A percentile compares a stretch with the other conserved stretches of the same genome.
Evolutionary conservation across 2,888 invertebrate species (phyloP).

Genomic region (Agonum fuliginosum): DNA sequence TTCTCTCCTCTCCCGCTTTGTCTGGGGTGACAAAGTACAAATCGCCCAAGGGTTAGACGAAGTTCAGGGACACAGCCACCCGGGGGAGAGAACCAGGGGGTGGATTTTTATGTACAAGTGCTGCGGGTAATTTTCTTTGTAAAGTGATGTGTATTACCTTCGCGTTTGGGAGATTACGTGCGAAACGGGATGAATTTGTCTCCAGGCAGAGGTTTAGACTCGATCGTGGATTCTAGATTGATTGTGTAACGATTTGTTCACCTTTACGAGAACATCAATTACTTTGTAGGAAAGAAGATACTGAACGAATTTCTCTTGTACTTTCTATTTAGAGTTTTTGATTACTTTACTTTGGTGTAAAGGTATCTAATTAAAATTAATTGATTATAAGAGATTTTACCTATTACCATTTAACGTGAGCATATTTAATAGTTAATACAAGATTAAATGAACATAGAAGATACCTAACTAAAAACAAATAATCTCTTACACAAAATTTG

Average conservation of each 20-base stretch:
- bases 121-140: constrained; percentile 20
- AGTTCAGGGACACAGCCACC: not conserved
- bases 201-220: not conserved
- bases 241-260: not conserved
- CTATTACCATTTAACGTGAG: too few species aligned
- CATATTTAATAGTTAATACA: too few species aligned
- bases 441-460: too few species aligned
- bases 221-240: not conserved
- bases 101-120: constrained; percentile 18
- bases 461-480: too few species aligned
- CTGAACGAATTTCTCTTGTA: not conserved
- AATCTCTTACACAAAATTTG: too few species aligned
- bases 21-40: constrained; percentile 26
- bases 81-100: not conserved
- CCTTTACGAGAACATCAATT: not conserved
- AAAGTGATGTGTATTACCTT: constrained; percentile 23
- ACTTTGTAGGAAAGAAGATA: too few species aligned
- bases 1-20: not conserved
- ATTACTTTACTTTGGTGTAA: too few species aligned
- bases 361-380: too few species aligned
- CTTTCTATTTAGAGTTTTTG: not conserved
- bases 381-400: too few species aligned
- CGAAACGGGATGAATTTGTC: not conserved
- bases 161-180: constrained; percentile 7
- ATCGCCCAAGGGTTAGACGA: constrained; percentile 1